Evolutionary conservation across 2,113 vertebrate genomes (phyloP).

Genomic region (Actenoides lindsayi): DNA sequence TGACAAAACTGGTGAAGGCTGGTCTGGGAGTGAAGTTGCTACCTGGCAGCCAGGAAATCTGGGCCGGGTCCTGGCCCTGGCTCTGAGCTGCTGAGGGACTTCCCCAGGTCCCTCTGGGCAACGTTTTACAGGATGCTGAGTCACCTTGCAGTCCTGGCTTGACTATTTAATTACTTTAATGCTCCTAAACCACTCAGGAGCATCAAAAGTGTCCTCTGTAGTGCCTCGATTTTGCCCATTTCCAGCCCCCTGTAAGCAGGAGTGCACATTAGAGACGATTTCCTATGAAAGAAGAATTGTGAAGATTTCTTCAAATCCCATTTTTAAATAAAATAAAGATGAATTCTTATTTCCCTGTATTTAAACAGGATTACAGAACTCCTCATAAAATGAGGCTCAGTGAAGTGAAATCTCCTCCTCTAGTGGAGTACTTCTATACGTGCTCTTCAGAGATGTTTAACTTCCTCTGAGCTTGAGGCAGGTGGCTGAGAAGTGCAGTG

Average conservation of each 20-base stretch:
- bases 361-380: neutral
- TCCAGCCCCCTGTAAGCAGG: neutral
- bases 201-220: neutral
- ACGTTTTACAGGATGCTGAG: neutral
- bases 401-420: neutral
- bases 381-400: neutral
- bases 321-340: neutral
- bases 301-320: neutral
- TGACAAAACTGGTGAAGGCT: neutral
- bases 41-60: neutral
- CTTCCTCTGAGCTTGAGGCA: neutral
- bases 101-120: neutral
- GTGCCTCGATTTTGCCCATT: neutral
- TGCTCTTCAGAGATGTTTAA: neutral
- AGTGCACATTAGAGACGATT: neutral
- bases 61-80: neutral
- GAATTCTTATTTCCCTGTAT: neutral
- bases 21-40: neutral
- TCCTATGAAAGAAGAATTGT: neutral
- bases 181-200: neutral
- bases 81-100: neutral
- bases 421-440: neutral
- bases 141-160: neutral
- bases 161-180: neutral
- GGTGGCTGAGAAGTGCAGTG: neutral